These are phyloP conservation scores for Amphipyra berbera DNA, from an alignment of 2,888 invertebrate species.

Conservation along the genomic window DNA sequence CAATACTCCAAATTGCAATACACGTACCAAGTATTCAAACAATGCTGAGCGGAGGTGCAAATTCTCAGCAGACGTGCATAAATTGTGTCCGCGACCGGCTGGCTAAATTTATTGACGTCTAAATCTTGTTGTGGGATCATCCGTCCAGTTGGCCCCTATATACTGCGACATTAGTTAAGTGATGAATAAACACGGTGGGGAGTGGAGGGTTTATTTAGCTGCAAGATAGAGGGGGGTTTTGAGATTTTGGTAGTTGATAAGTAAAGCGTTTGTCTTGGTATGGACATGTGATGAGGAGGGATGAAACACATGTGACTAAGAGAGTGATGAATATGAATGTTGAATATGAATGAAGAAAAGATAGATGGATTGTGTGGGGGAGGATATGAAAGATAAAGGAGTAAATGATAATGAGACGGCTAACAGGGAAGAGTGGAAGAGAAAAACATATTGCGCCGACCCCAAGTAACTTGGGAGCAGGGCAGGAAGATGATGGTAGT, in stretches of 20 bases:
- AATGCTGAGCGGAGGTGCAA: constrained; percentile 51
- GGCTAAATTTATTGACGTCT: constrained; percentile 59
- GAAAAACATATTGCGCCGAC: no score
- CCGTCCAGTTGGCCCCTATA: constrained; percentile 34
- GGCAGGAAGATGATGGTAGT: no score
- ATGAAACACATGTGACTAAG: no score
- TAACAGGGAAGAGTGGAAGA: no score
- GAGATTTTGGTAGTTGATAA: background rate
- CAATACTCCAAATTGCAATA: background rate
- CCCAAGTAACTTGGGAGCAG: no score
- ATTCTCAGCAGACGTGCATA: constrained; percentile 54
- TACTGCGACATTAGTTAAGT: constrained; percentile 46
- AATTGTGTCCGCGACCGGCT: constrained; percentile 48
- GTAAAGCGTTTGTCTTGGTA: no score
- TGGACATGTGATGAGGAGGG: no score
- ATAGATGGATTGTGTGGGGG: no score
- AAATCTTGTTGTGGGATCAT: constrained; percentile 62
- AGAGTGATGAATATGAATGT: no score
- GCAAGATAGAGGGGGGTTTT: background rate
- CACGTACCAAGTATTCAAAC: constrained; percentile 36
- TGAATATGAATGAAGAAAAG: no score
- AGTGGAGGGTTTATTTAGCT: constrained; percentile 7
- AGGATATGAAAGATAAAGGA: no score
- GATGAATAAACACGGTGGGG: constrained; percentile 18
- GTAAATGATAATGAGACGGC: no score